Evolutionary conservation across 2,113 vertebrate genomes (phyloP), one percentile per base, ranked within the genome.

Genomic region (Conger conger): DNA sequence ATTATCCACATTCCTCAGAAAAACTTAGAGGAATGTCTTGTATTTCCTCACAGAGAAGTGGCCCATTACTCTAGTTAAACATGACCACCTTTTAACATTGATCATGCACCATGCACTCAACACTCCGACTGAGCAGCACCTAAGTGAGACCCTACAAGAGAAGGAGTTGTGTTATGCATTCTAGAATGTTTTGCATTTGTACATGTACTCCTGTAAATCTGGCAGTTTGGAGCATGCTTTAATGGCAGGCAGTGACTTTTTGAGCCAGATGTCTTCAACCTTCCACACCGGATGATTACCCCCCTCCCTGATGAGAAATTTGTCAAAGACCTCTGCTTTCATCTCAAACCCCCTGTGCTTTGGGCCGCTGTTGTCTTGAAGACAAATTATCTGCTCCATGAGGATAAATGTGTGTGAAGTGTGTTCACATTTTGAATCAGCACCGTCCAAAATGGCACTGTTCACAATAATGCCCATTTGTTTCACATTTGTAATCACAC

Each of bases 371-470:
- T 36, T 30, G 40, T 38, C 15, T 76, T 79, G 83, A 82, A 86
- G 86, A 60, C 23, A 63, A 79, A 84, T 35, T 63, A 50, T 82
- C 68, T 79, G 77, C 63, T 87, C 90, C 78, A 87, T 83, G 18
- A 42, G 80, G 79, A 87, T 88, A 87, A 83, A 89, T 87, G 84
- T 84, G 85, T 68, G 76, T 84, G 76, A 68, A 20, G 35, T 82
- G 63, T 83, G 53, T 81, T 50, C 3, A 13, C 1, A 13, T 50
- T 50, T 13, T 15, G 0, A 73, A 73, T 13, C n/a, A 73, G 68
- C 68, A 30, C 9, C 33, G n/a, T 73, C 27, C 45, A 50, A 50
- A 50, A 50, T 50, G 45, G 45, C 45, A 50, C 45, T 15, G 7
- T 50, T 8, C 45, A 11, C 45, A 13, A 50, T 50, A 9, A 50